Evolutionary conservation across 2,797 vertebrate genomes (phyloP), one percentile per base, ranked within the genome.

Genomic region (Karalla daura): DNA sequence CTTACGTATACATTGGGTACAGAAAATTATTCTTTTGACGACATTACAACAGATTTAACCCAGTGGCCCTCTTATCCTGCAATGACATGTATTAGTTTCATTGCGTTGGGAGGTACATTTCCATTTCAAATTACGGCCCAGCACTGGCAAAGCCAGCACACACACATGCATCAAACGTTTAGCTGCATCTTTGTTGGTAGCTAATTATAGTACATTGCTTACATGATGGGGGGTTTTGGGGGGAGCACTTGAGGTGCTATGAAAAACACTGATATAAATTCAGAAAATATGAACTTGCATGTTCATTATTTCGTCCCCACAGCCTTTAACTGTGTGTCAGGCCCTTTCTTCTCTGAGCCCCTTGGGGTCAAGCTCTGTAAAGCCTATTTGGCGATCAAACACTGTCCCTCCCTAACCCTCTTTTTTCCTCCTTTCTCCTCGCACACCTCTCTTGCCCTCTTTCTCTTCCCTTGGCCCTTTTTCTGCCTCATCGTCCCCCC

Each of bases 341-440:
- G 36, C 41, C 54, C 74, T 83, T 94, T 95, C 94, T 95, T 94
- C 93, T 88, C 88, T 85, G 83, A 92, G 91, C 91, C 79, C 94
- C 94, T 92, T 79, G 88, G 93, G 95, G 95, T 96, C 95, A 95
- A 94, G 93, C 94, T 95, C 94, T 93, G 91, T 92, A 93, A 94
- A 95, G 94, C 91, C 94, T 94, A 89, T 96, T 96, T 95, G 94
- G 92, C 93, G 95, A 96, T 96, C 94, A 96, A 95, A 96, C 94
- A 92, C 91, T 36, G 58, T 70, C 74, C 73, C 78, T 78, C 73
- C 84, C 55, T 82, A 35, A 74, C 65, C 69, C 74, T 73, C 24
- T 69, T 63, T 75, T n/a, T 72, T 46, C 50, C 64, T 71, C 46
- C 46, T 63, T 77, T 62, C 63, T 74, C 63, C 41, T 11, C 46